Evolutionary conservation across 64 coral and sea anemone genomes (phyloP), one percentile per base, ranked within the genome.

Genomic region (Stichodactyla mertensii): DNA sequence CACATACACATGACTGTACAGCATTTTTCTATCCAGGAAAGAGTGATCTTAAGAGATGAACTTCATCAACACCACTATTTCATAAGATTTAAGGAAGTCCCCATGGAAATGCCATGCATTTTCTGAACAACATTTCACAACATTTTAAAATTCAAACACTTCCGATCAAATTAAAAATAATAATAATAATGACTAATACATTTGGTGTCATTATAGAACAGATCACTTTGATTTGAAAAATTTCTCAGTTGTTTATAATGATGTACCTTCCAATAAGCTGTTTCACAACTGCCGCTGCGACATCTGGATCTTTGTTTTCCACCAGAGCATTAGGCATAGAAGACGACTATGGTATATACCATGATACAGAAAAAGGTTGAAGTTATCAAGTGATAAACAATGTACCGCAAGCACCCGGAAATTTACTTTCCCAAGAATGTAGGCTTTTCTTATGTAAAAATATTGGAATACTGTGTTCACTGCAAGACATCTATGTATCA

Each of bases 241-340:
- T 45, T 45, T 45, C 36, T 4, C 36, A 45, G 36, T 45, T 67
- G 27, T 4, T 54, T 51, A 71, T 19, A 14, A 71, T 16, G 5
- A 77, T 16, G 52, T 77, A 94, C 92, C 64, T 87, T 90, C 92
- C 88, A 77, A 94, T 60, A 78, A 94, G 80, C 20, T 90, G 85
- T 55, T 87, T 78, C 9, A 94, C 51, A 15, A 94, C 66, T 31
- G 11, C 5, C 19, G 55, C 55, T 83, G 85, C 15, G 16, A 90
- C 80, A 27, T 90, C 80, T 16, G 54, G 66, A n/a, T 87, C 85
- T 79, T 54, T 60, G 31, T 85, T 87, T 54, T 87, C 57, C 56
- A 4, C 80, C 54, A 92, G 52, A 52, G 62, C 19, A 51, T 7
- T 18, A 82, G 90, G 90, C 53, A 92, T 86, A 70, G 74, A 54